Base-by-base conservation (phyloP, 2,797 vertebrate species). In the Cetoscarus ocellatus region DNA sequence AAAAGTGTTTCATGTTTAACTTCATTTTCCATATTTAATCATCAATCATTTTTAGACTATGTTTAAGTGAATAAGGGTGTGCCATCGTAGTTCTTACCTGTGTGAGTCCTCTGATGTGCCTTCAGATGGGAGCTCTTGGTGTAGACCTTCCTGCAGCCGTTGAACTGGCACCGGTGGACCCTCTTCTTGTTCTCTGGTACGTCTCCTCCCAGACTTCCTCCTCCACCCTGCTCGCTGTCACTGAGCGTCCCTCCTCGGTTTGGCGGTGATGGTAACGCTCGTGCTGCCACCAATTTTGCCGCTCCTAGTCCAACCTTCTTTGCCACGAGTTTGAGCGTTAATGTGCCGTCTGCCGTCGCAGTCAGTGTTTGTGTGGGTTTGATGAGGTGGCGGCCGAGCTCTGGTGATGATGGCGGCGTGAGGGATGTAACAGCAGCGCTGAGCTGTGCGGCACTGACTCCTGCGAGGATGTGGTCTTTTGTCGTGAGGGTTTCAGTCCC, bases 61-160 rank as follows among this genome's bases (percentile, higher is more conserved):
- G 27, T 27, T 27, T 27, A 27, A 27, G 27, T 27, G 27, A 27
- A 27, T 27, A 27, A 27, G 27, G 27, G 27, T 2, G 27, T 27
- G 27, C 27, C 27, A 27, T 27, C 4, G 27, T 7, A 10, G 38
- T 7, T 89, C 92, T 89, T 94, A 98, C 97, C 97, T 95, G 97
- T 98, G 92, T 98, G 97, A 88, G 97, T 98, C 92, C 97, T 96
- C 94, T 97, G 97, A 88, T 98, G 97, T 57, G 97, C 97, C 94
- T 98, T 98, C 93, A 98, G 94, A 87, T 98, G 97, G 79, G 97
- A 98, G 89, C 97, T 98, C 94, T 98, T 98, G 94, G 97, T 98
- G 92, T 98, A 98, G 92, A 97, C 97, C 91, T 98, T 98, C 83
- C 97, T 96, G 91, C 97, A 98, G 88, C 97, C 97, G 79, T 97